These are phyloP conservation scores for Heliconius hermathena DNA, from an alignment of 1,140 invertebrate genomes.

Conservation along the genomic window DNA sequence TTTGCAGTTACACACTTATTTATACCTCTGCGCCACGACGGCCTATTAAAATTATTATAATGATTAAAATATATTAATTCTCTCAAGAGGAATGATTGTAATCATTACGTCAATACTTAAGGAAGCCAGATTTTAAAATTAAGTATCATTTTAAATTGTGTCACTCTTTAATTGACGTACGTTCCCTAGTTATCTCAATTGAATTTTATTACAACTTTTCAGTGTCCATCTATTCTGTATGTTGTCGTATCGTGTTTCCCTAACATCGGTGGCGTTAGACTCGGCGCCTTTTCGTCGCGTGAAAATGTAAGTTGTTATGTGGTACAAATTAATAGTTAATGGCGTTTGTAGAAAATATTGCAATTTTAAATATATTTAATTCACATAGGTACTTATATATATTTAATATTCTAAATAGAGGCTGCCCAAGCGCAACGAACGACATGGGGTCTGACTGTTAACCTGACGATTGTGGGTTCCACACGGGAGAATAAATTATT, in stretches of 20 bases:
- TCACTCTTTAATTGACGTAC: background rate
- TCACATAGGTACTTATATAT: background rate
- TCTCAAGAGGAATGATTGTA: too few relatives aligned
- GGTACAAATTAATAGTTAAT: conserved; percentile 25
- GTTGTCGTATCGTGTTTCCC: conserved; percentile 43
- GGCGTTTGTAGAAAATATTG: background rate
- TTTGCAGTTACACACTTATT: too few relatives aligned
- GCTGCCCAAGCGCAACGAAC: too few relatives aligned
- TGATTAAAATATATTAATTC: too few relatives aligned
- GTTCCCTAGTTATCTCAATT: background rate
- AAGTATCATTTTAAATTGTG: background rate
- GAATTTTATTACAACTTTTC: conserved; percentile 17
- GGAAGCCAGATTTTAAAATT: background rate
- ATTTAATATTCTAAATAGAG: background rate
- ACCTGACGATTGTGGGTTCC: too few relatives aligned
- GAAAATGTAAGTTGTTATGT: conserved; percentile 33
- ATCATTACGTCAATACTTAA: background rate
- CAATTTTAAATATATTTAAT: background rate
- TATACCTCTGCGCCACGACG: too few relatives aligned
- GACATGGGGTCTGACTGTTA: too few relatives aligned
- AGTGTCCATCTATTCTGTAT: conserved; percentile 42
- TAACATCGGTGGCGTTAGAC: conserved; percentile 62
- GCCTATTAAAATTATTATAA: too few relatives aligned
- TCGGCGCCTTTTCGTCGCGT: conserved; percentile 53
- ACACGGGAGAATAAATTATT: too few relatives aligned